phyloP scores from a whole-genome alignment of 2,797 vertebrate species.

The Eutrigla gurnardus region DNA sequence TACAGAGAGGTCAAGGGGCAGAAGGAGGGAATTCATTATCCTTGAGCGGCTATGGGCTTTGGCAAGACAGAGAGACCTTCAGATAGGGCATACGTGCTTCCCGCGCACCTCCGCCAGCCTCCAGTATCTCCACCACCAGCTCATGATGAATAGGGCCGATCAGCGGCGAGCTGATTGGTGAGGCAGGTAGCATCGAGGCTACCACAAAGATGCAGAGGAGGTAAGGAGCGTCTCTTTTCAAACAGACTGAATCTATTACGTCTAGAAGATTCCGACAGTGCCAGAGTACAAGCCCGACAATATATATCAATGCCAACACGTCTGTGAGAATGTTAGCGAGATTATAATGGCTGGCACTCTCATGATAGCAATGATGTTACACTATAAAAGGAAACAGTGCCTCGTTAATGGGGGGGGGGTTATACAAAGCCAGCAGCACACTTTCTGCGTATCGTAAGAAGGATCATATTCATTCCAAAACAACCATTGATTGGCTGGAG shows the following conservation, averaged over 20 bases:
- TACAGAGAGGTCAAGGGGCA: constrained; percentile 65
- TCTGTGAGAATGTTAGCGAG: constrained; percentile 26
- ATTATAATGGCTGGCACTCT: constrained; percentile 23
- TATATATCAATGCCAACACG: constrained; percentile 45
- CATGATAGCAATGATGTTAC: constrained; percentile 11
- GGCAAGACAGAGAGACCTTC: constrained; percentile 67
- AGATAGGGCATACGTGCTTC: constrained; percentile 67
- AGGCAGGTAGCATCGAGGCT: constrained; percentile 58
- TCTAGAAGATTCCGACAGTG: constrained; percentile 42
- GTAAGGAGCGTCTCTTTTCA: constrained; percentile 51
- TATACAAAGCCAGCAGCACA: constrained; percentile 16
- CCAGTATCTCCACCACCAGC: constrained; percentile 66
- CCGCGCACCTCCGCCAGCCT: constrained; percentile 58
- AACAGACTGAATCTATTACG: constrained; percentile 60
- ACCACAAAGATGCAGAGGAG: constrained; percentile 60
- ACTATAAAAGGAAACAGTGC: constrained; percentile 1
- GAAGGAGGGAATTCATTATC: constrained; percentile 77
- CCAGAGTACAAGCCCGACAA: constrained; percentile 8
- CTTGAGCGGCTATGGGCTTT: constrained; percentile 58
- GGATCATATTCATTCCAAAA: constrained; percentile 17
- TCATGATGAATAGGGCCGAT: constrained; percentile 78
- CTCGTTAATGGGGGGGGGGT: constrained; percentile 7
- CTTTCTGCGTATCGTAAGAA: constrained; percentile 16
- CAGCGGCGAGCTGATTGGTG: constrained; percentile 65
- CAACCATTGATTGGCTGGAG: constrained; percentile 6